Conservation (phyloP, 2,113 vertebrate species). For the Hydropotes inermis region DNA sequence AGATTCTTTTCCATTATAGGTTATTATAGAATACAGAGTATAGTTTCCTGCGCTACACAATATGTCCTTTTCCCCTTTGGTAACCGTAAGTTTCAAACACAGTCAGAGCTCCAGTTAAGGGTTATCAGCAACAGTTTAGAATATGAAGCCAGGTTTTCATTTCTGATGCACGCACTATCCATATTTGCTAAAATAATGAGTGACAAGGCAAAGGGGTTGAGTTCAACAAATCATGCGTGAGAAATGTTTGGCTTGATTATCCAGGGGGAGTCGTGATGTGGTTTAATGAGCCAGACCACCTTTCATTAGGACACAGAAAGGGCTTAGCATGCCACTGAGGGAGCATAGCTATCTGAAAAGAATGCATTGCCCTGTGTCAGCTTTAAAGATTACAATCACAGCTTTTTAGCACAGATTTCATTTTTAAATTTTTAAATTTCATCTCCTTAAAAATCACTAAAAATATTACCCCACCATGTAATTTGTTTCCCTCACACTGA, state of each 20-base stretch:
- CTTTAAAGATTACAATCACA: constrained; percentile 50
- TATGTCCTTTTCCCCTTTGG: background rate
- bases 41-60: background rate
- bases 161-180: background rate
- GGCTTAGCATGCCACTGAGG: background rate
- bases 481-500: constrained; percentile 62
- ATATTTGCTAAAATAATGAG: constrained; percentile 21
- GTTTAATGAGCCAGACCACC: constrained; percentile 26
- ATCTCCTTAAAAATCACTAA: constrained; percentile 69
- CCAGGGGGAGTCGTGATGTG: background rate
- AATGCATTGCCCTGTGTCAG: constrained; percentile 12
- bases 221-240: background rate
- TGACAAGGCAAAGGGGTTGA: background rate
- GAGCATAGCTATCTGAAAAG: background rate
- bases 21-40: background rate
- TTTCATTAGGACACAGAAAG: constrained; percentile 8
- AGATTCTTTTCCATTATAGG: background rate
- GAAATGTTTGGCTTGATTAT: background rate
- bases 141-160: background rate
- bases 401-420: constrained; percentile 59
- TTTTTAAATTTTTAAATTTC: too few relatives aligned
- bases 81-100: background rate
- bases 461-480: constrained; percentile 48
- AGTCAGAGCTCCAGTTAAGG: background rate
- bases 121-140: background rate